Evolutionary conservation across 2,797 vertebrate species (phyloP), one percentile per base, ranked within the genome.

Genomic region (Pelodytes ibericus): DNA sequence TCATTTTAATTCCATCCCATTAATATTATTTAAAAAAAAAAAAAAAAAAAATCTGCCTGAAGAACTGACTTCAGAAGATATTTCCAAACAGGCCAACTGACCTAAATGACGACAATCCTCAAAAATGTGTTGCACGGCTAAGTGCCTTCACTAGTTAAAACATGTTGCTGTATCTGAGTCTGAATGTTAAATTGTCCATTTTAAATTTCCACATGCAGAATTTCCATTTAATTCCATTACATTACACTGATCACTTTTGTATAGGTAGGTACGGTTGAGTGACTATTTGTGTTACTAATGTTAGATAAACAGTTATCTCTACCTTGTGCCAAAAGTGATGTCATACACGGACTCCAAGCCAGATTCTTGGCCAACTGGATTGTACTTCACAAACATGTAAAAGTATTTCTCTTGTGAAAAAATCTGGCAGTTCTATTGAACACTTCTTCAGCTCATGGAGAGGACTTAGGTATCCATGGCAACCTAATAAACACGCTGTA

Each of bases 321-420:
- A 89, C 81, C 83, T 86, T 84, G 89, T 93, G 96, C 96, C 96
- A 98, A 94, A 89, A 90, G 95, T 96, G 92, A 98, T 94, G 94
- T 98, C 95, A 98, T 89, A 88, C 87, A 89, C 85, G 65, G 86
- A 81, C 86, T 85, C 80, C 86, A 89, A 89, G 94, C 95, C 94
- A 95, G 86, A 86, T 89, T 90, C 86, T 89, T 85, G 87, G 93
- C 92, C 93, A 93, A 92, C 4, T 92, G 91, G 89, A 93, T 89
- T 89, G 88, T 90, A 91, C 87, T 86, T 93, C 90, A 95, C 88
- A 93, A 94, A 93, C 92, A 93, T 93, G 92, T 93, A 95, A 94
- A 53, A 94, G 93, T 95, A 95, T 96, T 96, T 95, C 94, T 92
- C 94, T 93, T 94, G 86, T 93, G 92, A 92, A 95, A n/a, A 95